Evolutionary conservation across 2,888 invertebrate species (phyloP).

Genomic region (Crepidodera aurea): DNA sequence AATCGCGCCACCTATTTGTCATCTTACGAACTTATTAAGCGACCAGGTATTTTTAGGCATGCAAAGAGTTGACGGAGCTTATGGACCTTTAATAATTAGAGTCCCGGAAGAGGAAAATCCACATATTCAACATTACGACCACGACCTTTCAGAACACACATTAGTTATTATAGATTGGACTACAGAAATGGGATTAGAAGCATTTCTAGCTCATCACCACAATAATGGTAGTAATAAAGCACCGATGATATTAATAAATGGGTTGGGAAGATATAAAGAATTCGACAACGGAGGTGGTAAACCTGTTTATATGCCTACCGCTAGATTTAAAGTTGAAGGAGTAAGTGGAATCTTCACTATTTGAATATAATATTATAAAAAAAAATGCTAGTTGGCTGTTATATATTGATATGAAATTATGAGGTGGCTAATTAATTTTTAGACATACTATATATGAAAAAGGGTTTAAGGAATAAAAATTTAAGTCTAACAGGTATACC

Average conservation of each 20-base stretch:
- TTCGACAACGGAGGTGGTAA: conserved; percentile 40
- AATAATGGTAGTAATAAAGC: conserved; percentile 85
- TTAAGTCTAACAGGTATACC: no score
- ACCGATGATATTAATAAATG: conserved; percentile 82
- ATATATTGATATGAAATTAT: not conserved
- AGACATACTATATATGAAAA: no score
- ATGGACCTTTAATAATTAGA: conserved; percentile 80
- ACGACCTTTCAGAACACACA: conserved; percentile 78
- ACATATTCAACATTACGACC: conserved; percentile 76
- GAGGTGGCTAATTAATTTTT: no score
- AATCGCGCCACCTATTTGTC: no score
- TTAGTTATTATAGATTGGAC: conserved; percentile 86
- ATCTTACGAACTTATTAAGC: no score
- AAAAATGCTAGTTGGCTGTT: not conserved
- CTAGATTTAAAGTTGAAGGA: conserved; percentile 72
- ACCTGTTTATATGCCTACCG: conserved; percentile 65
- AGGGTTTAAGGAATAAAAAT: no score
- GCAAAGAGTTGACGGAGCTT: conserved; percentile 88
- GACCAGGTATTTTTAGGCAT: conserved; percentile 74
- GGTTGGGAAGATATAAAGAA: conserved; percentile 72
- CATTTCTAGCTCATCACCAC: conserved; percentile 86
- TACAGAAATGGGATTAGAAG: conserved; percentile 72
- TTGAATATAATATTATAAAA: not conserved
- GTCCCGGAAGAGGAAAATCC: conserved; percentile 71
- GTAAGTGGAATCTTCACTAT: no score